Evolutionary conservation across 2,797 vertebrate genomes (phyloP).

Genomic region (Acanthiza pusilla): DNA sequence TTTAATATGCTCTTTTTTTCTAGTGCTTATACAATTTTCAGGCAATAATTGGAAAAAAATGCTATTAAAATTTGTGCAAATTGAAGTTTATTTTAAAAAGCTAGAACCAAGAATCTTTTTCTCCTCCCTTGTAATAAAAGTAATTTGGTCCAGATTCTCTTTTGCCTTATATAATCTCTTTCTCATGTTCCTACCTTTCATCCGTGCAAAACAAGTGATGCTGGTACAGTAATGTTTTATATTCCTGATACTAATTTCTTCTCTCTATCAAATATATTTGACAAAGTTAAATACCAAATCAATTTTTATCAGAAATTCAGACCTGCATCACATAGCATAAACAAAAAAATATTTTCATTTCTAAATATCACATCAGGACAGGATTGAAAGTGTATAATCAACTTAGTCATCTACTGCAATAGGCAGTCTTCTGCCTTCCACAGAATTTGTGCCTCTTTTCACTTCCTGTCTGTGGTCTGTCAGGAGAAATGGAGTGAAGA

Average conservation of each 20-base stretch:
- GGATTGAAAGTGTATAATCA: not conserved
- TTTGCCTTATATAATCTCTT: not conserved
- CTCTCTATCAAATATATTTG: not conserved
- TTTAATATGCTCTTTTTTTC: not conserved
- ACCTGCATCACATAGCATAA: not conserved
- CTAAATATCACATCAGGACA: not conserved
- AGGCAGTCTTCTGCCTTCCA: not conserved
- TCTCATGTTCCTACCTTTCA: not conserved
- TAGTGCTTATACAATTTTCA: not conserved
- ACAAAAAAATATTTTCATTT: not conserved
- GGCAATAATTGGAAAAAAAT: not conserved
- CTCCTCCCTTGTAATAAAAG: not conserved
- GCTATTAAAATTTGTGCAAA: not conserved
- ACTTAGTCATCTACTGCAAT: not conserved
- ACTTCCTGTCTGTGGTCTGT: not conserved
- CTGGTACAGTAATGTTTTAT: not conserved
- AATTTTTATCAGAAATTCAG: not conserved
- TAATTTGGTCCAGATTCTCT: not conserved
- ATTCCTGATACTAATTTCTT: not conserved
- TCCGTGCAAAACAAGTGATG: not conserved
- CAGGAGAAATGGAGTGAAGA: not conserved
- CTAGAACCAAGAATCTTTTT: not conserved
- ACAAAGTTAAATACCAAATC: not conserved
- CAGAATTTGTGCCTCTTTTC: not conserved
- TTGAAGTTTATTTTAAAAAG: not conserved